Conservation (phyloP, 1,140 invertebrate genomes). For the Eulimnadia texana region DNA sequence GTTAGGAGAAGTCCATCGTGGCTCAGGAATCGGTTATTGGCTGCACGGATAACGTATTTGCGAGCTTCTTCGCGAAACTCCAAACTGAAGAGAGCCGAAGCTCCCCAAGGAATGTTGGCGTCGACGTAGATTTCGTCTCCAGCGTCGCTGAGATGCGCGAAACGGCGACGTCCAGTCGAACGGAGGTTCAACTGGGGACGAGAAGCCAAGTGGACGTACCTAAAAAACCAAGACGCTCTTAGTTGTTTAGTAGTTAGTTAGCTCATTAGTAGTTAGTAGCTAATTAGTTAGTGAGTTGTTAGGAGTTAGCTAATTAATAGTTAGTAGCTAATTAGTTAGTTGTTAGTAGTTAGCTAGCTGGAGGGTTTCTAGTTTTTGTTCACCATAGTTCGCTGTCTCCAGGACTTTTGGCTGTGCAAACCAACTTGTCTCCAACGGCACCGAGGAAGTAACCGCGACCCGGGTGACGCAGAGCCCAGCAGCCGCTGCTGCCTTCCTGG, state of each 20-base stretch:
- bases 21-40: slow-evolving; percentile 83
- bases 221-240: too few relatives aligned
- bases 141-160: slow-evolving; percentile 76
- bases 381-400: slow-evolving; percentile 73
- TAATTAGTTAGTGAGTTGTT: background rate
- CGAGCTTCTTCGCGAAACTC: slow-evolving; percentile 79
- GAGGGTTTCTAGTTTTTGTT: background rate
- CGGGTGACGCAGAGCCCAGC: slow-evolving; percentile 83
- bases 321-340: background rate
- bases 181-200: slow-evolving; percentile 63
- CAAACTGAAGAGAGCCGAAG: slow-evolving; percentile 88
- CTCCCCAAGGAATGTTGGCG: slow-evolving; percentile 93
- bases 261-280: background rate
- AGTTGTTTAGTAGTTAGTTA: too few relatives aligned
- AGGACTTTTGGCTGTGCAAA: slow-evolving; percentile 81
- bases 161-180: slow-evolving; percentile 84
- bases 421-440: slow-evolving; percentile 76
- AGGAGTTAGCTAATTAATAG: background rate
- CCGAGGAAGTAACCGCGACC: slow-evolving; percentile 82
- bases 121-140: slow-evolving; percentile 90
- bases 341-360: too few relatives aligned
- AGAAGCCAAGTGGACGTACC: slow-evolving; percentile 17
- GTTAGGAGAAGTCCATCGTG: slow-evolving; percentile 49
- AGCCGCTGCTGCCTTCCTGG: slow-evolving; percentile 55
- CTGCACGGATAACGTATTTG: slow-evolving; percentile 88